Evolutionary conservation across 1,140 invertebrate genomes (phyloP).

Genomic region (Zaprionus tsacasi): DNA sequence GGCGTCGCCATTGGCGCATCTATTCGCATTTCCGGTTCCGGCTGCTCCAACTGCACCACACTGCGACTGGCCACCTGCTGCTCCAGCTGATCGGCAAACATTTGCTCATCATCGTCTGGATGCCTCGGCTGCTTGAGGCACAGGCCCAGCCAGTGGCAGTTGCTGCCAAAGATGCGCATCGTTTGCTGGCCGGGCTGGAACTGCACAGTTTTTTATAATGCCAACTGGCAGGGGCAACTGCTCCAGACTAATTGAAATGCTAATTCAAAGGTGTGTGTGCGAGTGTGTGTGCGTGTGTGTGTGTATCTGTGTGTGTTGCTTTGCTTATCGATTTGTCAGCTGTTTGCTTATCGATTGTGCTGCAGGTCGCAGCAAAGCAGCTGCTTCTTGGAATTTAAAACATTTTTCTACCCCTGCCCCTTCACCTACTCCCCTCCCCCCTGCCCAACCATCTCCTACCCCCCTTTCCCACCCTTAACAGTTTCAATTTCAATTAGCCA

Average conservation of each 20-base stretch:
- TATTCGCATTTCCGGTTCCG: neutral
- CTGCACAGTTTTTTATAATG: slow-evolving; percentile 30
- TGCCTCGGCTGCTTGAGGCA: slow-evolving; percentile 27
- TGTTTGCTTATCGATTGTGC: slow-evolving; percentile 43
- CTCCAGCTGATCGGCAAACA: slow-evolving; percentile 39
- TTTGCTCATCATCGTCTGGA: slow-evolving; percentile 42
- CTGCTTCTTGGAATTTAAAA: slow-evolving; percentile 19
- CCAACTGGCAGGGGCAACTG: neutral
- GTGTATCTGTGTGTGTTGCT: neutral
- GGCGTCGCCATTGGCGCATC: neutral
- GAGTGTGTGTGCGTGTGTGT: neutral
- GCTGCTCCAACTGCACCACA: slow-evolving; percentile 20
- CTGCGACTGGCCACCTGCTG: slow-evolving; percentile 1
- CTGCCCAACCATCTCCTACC: too few relatives aligned
- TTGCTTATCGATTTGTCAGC: slow-evolving; percentile 24
- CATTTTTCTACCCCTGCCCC: neutral
- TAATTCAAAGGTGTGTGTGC: neutral
- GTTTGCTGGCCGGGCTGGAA: slow-evolving; percentile 19
- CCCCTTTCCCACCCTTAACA: neutral
- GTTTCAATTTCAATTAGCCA: slow-evolving; percentile 41
- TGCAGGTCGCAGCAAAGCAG: slow-evolving; percentile 25
- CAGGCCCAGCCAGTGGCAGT: slow-evolving; percentile 32
- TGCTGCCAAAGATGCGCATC: slow-evolving; percentile 46
- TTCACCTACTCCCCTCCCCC: neutral
- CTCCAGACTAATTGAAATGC: slow-evolving; percentile 28